A percentile compares a stretch with the other conserved stretches of the same genome.
These are phyloP conservation scores for Lycocerus yunnanus DNA, from an alignment of 2,888 invertebrate species.

Conservation along the genomic window DNA sequence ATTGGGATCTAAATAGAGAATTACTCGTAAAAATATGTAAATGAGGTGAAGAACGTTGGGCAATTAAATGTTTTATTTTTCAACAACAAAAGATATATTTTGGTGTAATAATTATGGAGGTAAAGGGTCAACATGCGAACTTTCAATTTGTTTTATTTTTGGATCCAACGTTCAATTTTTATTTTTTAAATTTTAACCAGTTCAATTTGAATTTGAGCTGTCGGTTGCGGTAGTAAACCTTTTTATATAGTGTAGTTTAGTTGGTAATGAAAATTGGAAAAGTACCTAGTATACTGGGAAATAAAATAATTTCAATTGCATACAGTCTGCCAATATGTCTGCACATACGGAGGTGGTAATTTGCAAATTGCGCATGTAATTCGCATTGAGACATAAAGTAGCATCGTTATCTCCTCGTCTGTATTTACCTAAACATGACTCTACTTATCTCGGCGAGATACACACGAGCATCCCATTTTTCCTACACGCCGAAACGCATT, in stretches of 20 bases:
- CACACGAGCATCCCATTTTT: constrained; percentile 4
- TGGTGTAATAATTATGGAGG: not conserved
- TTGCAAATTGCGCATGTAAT: constrained; percentile 9
- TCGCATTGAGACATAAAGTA: constrained; percentile 14
- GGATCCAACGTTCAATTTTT: not conserved
- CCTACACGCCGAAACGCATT: not conserved
- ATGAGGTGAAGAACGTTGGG: not conserved
- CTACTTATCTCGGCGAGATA: constrained; percentile 10
- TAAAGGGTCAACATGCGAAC: not conserved
- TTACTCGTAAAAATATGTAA: not conserved
- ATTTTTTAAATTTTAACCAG: not conserved
- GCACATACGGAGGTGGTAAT: constrained; percentile 3
- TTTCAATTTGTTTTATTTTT: not conserved
- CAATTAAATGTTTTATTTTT: not conserved
- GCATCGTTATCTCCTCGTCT: constrained; percentile 17
- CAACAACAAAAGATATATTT: not conserved
- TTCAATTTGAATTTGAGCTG: not conserved
- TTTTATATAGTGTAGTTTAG: not conserved
- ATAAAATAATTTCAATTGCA: not conserved
- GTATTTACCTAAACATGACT: not conserved
- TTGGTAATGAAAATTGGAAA: not conserved
- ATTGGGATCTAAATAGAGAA: not conserved
- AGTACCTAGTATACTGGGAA: not conserved
- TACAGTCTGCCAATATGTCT: not conserved
- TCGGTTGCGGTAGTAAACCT: not conserved